Base-by-base conservation (phyloP, 2,113 vertebrate genomes). In the Himantopus leucocephalus region DNA sequence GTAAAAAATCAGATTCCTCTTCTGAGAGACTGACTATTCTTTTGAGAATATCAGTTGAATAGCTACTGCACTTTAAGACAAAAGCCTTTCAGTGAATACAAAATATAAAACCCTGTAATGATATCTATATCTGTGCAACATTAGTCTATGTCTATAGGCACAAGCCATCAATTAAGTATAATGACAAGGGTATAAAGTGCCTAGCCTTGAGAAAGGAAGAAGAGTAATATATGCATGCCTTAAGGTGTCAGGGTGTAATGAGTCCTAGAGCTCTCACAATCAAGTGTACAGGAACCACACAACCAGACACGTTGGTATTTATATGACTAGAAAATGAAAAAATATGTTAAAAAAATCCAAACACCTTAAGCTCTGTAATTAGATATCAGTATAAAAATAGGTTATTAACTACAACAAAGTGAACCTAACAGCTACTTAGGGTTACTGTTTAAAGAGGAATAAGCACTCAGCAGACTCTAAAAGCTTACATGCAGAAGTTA, bases 21-120 rank as follows among this genome's bases (percentile, higher is more conserved):
- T 91, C 72, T 72, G 72, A 93, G 72, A 83, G 26, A 52, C 75
- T 84, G 50, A 89, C 74, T 88, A 80, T 48, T 87, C 92, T 92
- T 84, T 30, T 92, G 91, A 96, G 95, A 94, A 55, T 95, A 97
- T 81, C 58, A 55, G 30, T 34, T 87, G 76, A 97, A 90, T 72
- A 82, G 72, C 66, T 62, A 60, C 62, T 72, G 68, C 27, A 43
- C 64, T 95, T 94, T 53, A 80, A 95, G 75, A 94, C 64, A 94
- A 81, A 97, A 90, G 41, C 10, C 43, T 63, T 96, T 81, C 37
- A 93, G n/a, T 55, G 84, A 86, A 85, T 52, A 86, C 48, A 88
- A 94, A 96, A 37, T 62, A 84, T 26, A 81, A 90, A 95, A 27
- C 6, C 29, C 29, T 62, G 43, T 56, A 92, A 93, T 53, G 62